phyloP scores from a whole-genome alignment of 2,113 vertebrate genomes.

The Platanista minor region DNA sequence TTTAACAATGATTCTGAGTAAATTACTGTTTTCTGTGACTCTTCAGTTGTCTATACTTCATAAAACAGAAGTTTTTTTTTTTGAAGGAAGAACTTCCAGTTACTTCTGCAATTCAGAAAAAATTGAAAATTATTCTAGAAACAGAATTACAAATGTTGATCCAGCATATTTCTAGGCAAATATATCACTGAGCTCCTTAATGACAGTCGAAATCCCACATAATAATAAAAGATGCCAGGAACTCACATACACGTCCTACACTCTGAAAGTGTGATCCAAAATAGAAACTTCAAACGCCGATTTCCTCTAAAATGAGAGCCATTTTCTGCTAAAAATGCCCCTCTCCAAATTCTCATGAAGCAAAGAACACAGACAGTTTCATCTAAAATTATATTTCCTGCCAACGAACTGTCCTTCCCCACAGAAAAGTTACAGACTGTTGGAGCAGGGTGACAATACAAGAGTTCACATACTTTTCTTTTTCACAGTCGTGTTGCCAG shows the following conservation, averaged over 20 bases:
- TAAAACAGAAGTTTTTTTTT: background rate
- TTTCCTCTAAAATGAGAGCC: slow-evolving; percentile 15
- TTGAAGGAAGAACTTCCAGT: background rate
- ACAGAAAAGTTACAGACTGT: slow-evolving; percentile 53
- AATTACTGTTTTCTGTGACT: background rate
- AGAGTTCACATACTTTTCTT: background rate
- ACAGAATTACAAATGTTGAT: slow-evolving; percentile 17
- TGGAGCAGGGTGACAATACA: background rate
- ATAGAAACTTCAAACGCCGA: slow-evolving; percentile 38
- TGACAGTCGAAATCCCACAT: background rate
- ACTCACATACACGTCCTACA: background rate
- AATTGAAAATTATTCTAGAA: background rate
- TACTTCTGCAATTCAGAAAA: background rate
- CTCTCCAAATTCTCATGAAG: background rate
- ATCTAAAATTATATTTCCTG: background rate
- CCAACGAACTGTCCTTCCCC: background rate
- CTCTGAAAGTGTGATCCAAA: background rate
- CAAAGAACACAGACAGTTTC: background rate
- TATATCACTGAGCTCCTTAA: background rate
- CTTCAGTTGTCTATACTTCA: background rate
- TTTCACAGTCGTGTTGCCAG: background rate
- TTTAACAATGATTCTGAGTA: background rate
- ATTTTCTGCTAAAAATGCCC: background rate
- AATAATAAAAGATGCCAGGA: background rate
- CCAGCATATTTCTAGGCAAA: background rate